A percentile compares a stretch with the other conserved stretches of the same genome.
Evolutionary conservation across 2,888 invertebrate species (phyloP).

Genomic region (Vesta saturnalis): DNA sequence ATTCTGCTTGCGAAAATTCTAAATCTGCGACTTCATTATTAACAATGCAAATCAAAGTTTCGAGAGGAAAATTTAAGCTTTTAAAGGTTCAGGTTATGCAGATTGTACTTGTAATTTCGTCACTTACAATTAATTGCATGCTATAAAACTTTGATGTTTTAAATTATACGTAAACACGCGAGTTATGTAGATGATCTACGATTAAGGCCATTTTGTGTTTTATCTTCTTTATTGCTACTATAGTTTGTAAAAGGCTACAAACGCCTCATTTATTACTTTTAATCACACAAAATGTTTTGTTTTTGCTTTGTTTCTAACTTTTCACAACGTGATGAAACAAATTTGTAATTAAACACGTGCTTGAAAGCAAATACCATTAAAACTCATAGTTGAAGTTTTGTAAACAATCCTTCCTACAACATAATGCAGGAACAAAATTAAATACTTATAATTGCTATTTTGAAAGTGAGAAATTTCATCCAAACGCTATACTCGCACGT

Average conservation of each 20-base stretch:
- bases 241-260: constrained; percentile 1
- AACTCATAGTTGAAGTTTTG: too few relatives aligned
- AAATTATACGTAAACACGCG: constrained; percentile 15
- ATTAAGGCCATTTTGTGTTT: constrained; percentile 9
- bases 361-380: too few relatives aligned
- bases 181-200: constrained; percentile 10
- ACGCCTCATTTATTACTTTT: not conserved
- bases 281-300: not conserved
- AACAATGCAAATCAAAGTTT: constrained; percentile 9
- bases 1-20: constrained; percentile 15
- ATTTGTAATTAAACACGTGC: not conserved
- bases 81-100: not conserved
- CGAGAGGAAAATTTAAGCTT: not conserved
- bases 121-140: not conserved
- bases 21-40: not conserved
- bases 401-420: too few relatives aligned
- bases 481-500: too few relatives aligned
- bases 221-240: constrained; percentile 2
- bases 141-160: constrained; percentile 11
- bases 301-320: not conserved
- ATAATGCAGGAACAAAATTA: too few relatives aligned
- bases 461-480: too few relatives aligned
- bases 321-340: too few relatives aligned
- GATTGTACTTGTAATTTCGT: constrained; percentile 6
- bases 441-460: too few relatives aligned